These are phyloP conservation scores for Manis pentadactyla DNA, from an alignment of 2,797 vertebrate genomes.

Conservation along the genomic window DNA sequence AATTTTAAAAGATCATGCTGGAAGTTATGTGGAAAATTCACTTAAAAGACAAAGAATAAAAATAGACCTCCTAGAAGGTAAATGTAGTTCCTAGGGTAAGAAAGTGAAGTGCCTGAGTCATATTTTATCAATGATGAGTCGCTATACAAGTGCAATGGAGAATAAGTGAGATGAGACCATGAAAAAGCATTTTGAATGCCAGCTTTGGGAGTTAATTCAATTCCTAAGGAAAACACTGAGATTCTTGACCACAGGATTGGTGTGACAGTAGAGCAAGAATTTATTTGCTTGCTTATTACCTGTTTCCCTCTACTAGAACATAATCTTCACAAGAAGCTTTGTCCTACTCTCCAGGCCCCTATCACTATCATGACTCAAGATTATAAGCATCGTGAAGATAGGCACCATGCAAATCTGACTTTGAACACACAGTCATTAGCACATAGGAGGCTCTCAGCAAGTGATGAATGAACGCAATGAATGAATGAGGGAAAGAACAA, in stretches of 20 bases:
- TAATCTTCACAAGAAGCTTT: not conserved
- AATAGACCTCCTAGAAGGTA: not conserved
- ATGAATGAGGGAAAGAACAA: not conserved
- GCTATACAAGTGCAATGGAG: not conserved
- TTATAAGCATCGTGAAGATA: not conserved
- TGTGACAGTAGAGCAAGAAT: not conserved
- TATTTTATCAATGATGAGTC: not conserved
- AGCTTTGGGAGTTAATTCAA: not conserved
- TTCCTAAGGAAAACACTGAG: not conserved
- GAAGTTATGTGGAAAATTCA: not conserved
- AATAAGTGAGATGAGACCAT: not conserved
- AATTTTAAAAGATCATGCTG: not conserved
- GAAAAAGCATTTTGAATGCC: not conserved
- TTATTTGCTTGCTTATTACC: not conserved
- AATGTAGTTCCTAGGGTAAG: not conserved
- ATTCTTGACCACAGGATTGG: not conserved
- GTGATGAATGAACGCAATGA: not conserved
- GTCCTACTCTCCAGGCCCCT: not conserved
- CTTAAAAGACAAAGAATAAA: conserved; percentile 12
- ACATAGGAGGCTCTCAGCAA: not conserved
- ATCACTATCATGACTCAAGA: not conserved
- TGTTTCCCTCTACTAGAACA: not conserved
- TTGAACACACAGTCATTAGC: not conserved
- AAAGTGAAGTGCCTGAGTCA: not conserved
- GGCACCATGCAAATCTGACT: not conserved